phyloP scores from a whole-genome alignment of 2,113 vertebrate species.

The Leiothrix lutea region DNA sequence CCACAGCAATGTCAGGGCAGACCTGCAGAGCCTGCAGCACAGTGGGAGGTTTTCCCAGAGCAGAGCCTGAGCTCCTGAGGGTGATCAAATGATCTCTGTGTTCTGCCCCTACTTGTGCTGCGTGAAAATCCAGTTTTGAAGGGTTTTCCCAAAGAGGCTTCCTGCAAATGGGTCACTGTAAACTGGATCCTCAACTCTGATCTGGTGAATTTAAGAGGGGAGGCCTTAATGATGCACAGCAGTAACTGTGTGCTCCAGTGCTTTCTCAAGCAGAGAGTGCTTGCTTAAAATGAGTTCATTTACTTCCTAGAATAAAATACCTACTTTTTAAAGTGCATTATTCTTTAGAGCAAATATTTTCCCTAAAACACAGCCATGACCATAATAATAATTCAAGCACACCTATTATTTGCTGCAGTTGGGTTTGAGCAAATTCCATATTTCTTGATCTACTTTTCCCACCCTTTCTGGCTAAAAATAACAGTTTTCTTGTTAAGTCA shows the following conservation, averaged over 20 bases:
- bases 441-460: not conserved
- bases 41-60: not conserved
- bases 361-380: not conserved
- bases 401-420: not conserved
- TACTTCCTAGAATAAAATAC: conserved; percentile 17
- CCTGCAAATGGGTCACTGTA: not conserved
- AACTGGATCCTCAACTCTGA: not conserved
- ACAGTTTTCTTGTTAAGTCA: conserved; percentile 18
- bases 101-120: not conserved
- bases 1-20: not conserved
- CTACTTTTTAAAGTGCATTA: not conserved
- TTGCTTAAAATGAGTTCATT: conserved; percentile 14
- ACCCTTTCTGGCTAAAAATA: conserved; percentile 25
- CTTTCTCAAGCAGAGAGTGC: not conserved
- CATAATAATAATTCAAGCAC: conserved; percentile 17
- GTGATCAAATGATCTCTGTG: not conserved
- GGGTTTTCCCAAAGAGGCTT: conserved; percentile 5
- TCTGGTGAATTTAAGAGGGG: not conserved
- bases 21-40: not conserved
- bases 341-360: conserved; percentile 25
- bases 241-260: not conserved
- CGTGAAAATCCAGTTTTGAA: not conserved
- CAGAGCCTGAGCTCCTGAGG: not conserved
- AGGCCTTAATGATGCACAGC: not conserved
- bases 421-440: not conserved